Conservation (phyloP, 2,888 invertebrate species). For the Vanessa cardui region DNA sequence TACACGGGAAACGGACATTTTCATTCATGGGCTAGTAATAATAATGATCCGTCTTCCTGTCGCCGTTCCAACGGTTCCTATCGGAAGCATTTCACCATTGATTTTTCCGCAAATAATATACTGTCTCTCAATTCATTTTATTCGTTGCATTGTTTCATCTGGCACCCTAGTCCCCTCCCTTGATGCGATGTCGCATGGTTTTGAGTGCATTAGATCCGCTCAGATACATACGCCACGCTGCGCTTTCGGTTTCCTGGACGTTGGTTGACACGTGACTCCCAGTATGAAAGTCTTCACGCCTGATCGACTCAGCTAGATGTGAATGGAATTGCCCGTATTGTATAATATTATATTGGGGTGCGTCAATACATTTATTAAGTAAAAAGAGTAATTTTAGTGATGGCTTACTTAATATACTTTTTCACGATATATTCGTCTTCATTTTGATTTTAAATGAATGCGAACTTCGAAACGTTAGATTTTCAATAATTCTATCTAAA, state of each 20-base stretch:
- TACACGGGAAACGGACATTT: conserved; percentile 62
- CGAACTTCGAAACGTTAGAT: no score
- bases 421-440: conserved; percentile 50
- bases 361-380: conserved; percentile 43
- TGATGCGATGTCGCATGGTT: conserved; percentile 65
- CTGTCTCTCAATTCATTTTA: conserved; percentile 57
- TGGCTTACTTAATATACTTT: conserved; percentile 41
- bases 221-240: conserved; percentile 66
- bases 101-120: conserved; percentile 80
- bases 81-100: conserved; percentile 77
- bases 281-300: conserved; percentile 80
- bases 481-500: not conserved
- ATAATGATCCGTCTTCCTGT: conserved; percentile 76
- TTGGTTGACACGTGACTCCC: conserved; percentile 75
- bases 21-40: conserved; percentile 70
- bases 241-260: conserved; percentile 74
- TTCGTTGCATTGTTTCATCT: conserved; percentile 48
- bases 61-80: conserved; percentile 57
- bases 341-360: conserved; percentile 67
- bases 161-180: conserved; percentile 50
- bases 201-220: conserved; percentile 80
- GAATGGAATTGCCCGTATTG: conserved; percentile 80
- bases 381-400: conserved; percentile 38
- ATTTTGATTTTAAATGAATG: no score
- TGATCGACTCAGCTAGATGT: conserved; percentile 72